Conservation (phyloP, 30 jellyfish, hydroid and myxozoan genomes). For the Mastigias papua region DNA sequence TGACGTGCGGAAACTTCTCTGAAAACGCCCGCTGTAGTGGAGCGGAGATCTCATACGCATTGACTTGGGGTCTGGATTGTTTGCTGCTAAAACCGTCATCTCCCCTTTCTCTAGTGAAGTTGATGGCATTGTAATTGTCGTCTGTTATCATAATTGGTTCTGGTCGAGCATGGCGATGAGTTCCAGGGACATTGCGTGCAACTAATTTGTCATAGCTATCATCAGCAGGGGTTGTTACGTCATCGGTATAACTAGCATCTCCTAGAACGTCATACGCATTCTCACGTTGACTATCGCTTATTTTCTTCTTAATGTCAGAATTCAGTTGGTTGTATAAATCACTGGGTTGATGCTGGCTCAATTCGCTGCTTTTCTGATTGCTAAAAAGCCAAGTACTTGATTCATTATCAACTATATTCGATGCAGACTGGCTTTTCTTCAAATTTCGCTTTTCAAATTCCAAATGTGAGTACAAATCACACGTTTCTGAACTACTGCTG, state of each 20-base stretch:
- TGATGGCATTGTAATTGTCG: slow-evolving; percentile 47
- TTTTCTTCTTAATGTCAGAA: slow-evolving; percentile 3
- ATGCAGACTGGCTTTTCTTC: slow-evolving; percentile 59
- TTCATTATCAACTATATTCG: slow-evolving; percentile 12
- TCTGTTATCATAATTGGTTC: slow-evolving; percentile 61
- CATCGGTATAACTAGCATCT: slow-evolving; percentile 13
- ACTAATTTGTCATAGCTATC: slow-evolving; percentile 44
- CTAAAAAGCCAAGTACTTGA: not conserved
- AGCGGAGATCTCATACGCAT: slow-evolving; percentile 11
- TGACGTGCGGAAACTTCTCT: not conserved
- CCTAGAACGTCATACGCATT: slow-evolving; percentile 12
- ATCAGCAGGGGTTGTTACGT: not conserved
- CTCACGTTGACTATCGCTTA: slow-evolving; percentile 4
- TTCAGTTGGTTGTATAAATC: slow-evolving; percentile 25
- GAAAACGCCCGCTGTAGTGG: slow-evolving; percentile 2
- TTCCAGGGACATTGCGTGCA: slow-evolving; percentile 2
- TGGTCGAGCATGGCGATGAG: slow-evolving; percentile 48
- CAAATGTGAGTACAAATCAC: slow-evolving; percentile 44
- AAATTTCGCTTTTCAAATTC: slow-evolving; percentile 7
- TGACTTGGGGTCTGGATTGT: not conserved
- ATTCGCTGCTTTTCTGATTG: slow-evolving; percentile 3
- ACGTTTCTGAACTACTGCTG: slow-evolving; percentile 38
- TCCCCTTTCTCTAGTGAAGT: slow-evolving; percentile 15
- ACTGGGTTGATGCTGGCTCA: slow-evolving; percentile 2
- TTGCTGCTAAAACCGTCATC: not conserved